Evolutionary conservation across 2,888 invertebrate genomes (phyloP).

Genomic region (Eupithecia inturbata): DNA sequence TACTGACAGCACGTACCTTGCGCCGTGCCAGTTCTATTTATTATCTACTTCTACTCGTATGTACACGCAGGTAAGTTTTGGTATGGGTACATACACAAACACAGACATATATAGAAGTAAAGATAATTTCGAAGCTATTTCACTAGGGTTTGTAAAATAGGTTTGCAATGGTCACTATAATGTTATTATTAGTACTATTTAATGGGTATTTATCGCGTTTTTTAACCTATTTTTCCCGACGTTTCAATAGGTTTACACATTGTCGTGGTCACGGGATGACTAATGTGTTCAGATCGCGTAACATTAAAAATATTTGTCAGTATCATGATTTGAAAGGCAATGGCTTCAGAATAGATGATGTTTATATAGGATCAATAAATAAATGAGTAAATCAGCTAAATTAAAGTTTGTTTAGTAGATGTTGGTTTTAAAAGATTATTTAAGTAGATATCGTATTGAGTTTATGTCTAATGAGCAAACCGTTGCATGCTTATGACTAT

Average conservation of each 20-base stretch:
- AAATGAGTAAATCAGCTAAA: no score
- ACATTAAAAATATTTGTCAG: no score
- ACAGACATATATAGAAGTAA: neutral
- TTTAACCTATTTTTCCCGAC: no score
- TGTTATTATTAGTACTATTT: no score
- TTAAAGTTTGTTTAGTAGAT: neutral
- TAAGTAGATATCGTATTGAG: neutral
- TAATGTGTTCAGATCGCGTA: no score
- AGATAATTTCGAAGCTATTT: neutral
- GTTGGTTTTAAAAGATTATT: neutral
- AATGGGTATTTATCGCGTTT: no score
- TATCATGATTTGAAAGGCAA: no score
- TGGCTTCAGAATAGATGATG: no score
- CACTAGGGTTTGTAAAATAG: neutral
- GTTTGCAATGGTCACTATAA: neutral
- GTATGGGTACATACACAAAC: neutral
- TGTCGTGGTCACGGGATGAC: no score
- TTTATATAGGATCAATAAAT: no score
- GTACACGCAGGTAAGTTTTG: conserved; percentile 2
- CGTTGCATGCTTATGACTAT: conserved; percentile 26
- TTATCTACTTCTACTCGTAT: conserved; percentile 21
- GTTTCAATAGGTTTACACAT: no score
- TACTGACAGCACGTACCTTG: conserved; percentile 38
- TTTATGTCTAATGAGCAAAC: conserved; percentile 28
- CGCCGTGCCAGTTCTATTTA: conserved; percentile 30